Percentiles rank a stretch among this genome's conserved stretches.
Evolutionary conservation across 2,113 vertebrate genomes (phyloP).

Genomic region (Quiscalus mexicanus): DNA sequence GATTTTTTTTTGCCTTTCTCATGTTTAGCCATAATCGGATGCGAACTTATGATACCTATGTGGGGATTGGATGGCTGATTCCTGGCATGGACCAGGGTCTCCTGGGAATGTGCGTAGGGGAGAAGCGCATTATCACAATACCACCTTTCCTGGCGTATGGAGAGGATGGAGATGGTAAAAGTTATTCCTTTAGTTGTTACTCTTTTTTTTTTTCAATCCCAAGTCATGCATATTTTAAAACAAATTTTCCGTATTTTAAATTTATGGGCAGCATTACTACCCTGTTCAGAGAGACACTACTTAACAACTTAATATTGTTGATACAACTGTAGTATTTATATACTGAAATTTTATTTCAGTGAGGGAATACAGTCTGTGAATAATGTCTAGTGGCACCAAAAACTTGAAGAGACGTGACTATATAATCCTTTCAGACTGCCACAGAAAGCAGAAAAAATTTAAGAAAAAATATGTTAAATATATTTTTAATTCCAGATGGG

Average conservation of each 20-base stretch:
- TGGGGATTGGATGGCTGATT: slow-evolving; percentile 98
- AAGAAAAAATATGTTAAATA: background rate
- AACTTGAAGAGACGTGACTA: background rate
- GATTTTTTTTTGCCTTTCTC: background rate
- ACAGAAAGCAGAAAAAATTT: background rate
- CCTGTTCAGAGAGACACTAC: background rate
- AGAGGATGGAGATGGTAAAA: slow-evolving; percentile 92
- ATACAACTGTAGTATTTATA: background rate
- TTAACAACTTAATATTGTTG: background rate
- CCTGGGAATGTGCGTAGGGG: slow-evolving; percentile 95
- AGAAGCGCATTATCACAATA: slow-evolving; percentile 90
- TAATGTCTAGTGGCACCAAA: background rate
- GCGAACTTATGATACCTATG: slow-evolving; percentile 94
- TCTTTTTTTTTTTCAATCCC: background rate
- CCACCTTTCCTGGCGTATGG: slow-evolving; percentile 94
- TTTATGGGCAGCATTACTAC: background rate
- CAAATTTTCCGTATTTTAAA: background rate
- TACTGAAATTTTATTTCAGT: background rate
- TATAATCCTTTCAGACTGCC: background rate
- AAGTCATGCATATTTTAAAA: background rate
- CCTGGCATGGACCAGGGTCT: slow-evolving; percentile 97
- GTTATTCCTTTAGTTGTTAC: background rate
- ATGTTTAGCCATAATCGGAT: slow-evolving; percentile 90
- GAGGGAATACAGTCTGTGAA: background rate
- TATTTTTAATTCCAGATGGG: background rate